A percentile compares a stretch with the other conserved stretches of the same genome.
phyloP scores from a whole-genome alignment of 92 coral and sea anemone species.

The Porites cylindrica region DNA sequence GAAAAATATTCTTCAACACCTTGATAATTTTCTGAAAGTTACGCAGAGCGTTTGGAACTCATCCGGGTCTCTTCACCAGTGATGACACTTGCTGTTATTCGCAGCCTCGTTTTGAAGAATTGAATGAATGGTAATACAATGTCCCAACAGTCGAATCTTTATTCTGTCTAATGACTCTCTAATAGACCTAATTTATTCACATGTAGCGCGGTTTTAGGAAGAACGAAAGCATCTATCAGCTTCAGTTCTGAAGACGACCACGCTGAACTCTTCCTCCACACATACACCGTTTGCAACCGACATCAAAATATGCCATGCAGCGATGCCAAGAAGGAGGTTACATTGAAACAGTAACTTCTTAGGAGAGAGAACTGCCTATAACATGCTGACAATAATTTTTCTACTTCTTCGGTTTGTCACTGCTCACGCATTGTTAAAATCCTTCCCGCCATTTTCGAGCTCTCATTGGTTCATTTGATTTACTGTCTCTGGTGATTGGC shows the following conservation, averaged over 20 bases:
- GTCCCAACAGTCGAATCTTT: too few species aligned
- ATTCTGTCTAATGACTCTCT: too few species aligned
- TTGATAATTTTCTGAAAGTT: too few species aligned
- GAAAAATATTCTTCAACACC: too few species aligned
- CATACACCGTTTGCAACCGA: conserved; percentile 82
- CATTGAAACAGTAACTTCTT: neutral
- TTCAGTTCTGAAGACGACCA: conserved; percentile 71
- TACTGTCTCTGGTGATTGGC: too few species aligned
- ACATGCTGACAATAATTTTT: neutral
- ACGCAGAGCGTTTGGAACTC: too few species aligned
- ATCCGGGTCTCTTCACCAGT: too few species aligned
- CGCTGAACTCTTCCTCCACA: conserved; percentile 83
- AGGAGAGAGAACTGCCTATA: neutral
- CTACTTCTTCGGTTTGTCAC: neutral
- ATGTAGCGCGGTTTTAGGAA: conserved; percentile 54
- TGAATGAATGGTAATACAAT: too few species aligned
- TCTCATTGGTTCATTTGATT: too few species aligned
- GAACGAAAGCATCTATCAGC: conserved; percentile 31
- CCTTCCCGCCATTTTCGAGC: too few species aligned
- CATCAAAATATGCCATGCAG: conserved; percentile 54
- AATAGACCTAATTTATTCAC: neutral
- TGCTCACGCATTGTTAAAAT: neutral
- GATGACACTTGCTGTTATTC: too few species aligned
- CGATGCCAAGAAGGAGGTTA: conserved; percentile 89
- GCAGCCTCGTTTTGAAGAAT: too few species aligned